phyloP scores from a whole-genome alignment of 2,113 vertebrate species.

The Aplodontia rufa region DNA sequence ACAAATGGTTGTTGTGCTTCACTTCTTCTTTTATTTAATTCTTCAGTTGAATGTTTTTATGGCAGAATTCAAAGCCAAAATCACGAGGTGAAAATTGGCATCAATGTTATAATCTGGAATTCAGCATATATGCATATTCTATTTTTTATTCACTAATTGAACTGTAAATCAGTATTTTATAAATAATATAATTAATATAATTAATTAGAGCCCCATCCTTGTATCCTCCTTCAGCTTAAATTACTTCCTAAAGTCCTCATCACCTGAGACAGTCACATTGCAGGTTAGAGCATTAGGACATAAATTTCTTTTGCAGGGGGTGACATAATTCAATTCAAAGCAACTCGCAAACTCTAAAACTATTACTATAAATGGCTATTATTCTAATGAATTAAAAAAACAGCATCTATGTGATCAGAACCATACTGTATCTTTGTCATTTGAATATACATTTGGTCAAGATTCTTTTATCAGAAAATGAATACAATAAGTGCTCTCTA shows the following conservation, averaged over 20 bases:
- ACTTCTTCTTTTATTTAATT: background rate
- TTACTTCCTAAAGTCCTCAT: background rate
- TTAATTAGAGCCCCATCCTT: fast-evolving
- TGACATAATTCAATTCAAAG: background rate
- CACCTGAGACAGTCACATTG: background rate
- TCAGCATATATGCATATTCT: too few species aligned
- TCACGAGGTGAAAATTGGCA: background rate
- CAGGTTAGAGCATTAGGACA: background rate
- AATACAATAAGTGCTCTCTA: background rate
- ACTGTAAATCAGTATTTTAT: too few species aligned
- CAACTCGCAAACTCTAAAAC: background rate
- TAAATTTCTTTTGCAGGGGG: background rate
- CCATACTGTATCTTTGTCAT: background rate
- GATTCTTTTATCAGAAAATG: background rate
- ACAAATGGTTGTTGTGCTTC: too few species aligned
- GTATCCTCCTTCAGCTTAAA: background rate
- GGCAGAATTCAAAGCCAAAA: background rate
- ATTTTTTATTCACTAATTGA: too few species aligned
- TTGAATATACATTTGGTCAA: background rate
- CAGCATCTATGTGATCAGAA: background rate
- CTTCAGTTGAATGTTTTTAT: background rate
- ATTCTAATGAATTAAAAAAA: background rate
- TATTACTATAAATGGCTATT: background rate
- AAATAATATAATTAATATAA: too few species aligned
- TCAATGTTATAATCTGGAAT: background rate